Base-by-base conservation (phyloP, 2,797 vertebrate genomes). In the Hypotaenidia philippensis region DNA sequence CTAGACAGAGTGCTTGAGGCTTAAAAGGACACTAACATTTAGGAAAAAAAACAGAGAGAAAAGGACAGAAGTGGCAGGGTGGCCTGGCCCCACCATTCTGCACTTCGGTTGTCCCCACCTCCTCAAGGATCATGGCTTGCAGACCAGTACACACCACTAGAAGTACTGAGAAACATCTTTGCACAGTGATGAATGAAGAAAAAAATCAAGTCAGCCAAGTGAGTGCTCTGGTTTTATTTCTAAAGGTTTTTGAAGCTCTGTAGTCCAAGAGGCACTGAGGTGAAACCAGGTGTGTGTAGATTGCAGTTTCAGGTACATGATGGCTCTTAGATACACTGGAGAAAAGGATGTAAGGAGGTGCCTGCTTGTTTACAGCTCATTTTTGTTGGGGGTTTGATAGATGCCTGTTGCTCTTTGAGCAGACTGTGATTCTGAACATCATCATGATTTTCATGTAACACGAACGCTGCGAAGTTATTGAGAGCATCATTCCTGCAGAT, bases 391-490 rank as follows among this genome's bases (percentile, higher is more conserved):
- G 36, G 71, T 89, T 68, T 85, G 57, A 52, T 25, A 47, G 70
- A 13, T 32, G 8, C 23, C 72, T 61, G 15, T 25, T 81, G 57
- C 25, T 83, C 27, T 89, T 85, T 57, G 74, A 77, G 45, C 29
- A 85, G 41, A 22, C 38, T 61, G 34, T 52, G n/a, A 59, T 83
- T 95, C 69, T 38, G 66, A 12, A 7, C 2, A 1, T 74, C 40
- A 6, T 38, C 13, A 14, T 31, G 27, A 19, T 20, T 77, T 70
- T 74, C 64, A 29, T 1, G 0, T 10, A 47, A 16, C 1, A 0
- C 20, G 45, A 87, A 32, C 5, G 2, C 21, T 68, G 49, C 14
- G 18, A 52, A 87, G 20, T 26, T 47, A 49, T 40, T 66, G 70
- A 57, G 78, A 83, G 47, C 14, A 19, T 26, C 55, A 11, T 49